Evolutionary conservation across 2,113 vertebrate genomes (phyloP).

Genomic region (Taxidea taxus): DNA sequence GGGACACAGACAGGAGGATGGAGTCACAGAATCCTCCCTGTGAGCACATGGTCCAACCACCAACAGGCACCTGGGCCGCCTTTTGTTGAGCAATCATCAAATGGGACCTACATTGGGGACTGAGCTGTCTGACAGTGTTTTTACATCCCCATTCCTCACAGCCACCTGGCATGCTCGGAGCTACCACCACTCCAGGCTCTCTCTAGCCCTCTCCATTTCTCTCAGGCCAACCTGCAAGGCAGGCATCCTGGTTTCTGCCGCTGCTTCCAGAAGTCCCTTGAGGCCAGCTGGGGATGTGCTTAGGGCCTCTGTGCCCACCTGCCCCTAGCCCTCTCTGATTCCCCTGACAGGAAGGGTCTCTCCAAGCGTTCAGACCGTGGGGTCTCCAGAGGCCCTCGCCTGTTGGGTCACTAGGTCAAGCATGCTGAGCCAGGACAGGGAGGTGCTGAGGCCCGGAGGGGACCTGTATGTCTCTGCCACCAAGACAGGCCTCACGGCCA

Average conservation of each 20-base stretch:
- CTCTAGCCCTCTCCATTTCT: not conserved
- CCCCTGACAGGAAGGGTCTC: fast-evolving
- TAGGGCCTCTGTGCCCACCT: not conserved
- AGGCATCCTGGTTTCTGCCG: not conserved
- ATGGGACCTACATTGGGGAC: fast-evolving
- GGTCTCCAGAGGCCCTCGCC: not conserved
- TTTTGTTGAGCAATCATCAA: not conserved
- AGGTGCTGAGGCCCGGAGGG: not conserved
- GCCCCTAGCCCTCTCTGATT: not conserved
- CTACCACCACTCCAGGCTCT: no score
- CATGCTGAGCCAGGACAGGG: not conserved
- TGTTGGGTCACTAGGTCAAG: not conserved
- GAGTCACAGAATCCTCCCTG: not conserved
- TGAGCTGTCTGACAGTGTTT: not conserved
- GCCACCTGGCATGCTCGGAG: not conserved
- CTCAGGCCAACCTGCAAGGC: not conserved
- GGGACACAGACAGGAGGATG: not conserved
- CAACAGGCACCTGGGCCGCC: not conserved
- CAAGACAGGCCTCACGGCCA: not conserved
- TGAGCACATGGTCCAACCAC: not conserved
- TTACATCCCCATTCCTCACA: fast-evolving
- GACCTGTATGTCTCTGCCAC: no score
- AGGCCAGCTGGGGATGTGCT: no score
- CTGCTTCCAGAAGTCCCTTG: not conserved
- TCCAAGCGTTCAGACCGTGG: not conserved